These are phyloP conservation scores for Apodemia duryi DNA, from an alignment of 2,888 invertebrate species.

Conservation along the genomic window DNA sequence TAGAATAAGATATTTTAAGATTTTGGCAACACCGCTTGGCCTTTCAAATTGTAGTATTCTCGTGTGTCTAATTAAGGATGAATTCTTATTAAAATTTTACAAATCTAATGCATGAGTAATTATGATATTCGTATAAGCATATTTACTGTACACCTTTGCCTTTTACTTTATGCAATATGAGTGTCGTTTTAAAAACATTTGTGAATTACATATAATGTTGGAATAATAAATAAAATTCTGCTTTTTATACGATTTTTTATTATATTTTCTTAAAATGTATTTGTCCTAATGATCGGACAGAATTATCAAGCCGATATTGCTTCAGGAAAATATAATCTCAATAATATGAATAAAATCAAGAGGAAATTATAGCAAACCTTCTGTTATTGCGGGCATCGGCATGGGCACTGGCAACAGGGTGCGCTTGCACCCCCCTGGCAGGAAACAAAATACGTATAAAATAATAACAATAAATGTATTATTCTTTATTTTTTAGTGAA, in stretches of 20 bases:
- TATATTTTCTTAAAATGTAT: constrained; percentile 11
- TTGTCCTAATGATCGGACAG: background rate
- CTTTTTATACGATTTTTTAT: constrained; percentile 34
- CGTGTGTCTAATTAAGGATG: constrained; percentile 48
- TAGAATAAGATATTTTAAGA: constrained; percentile 16
- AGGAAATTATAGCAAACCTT: too few species aligned
- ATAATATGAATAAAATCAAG: too few species aligned
- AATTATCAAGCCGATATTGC: too few species aligned
- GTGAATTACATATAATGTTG: constrained; percentile 69
- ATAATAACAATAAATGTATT: too few species aligned
- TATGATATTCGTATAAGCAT: constrained; percentile 41
- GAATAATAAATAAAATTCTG: constrained; percentile 52
- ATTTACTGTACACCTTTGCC: constrained; percentile 69
- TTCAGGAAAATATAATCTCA: too few species aligned
- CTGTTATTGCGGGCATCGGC: too few species aligned
- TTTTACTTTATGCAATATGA: constrained; percentile 71
- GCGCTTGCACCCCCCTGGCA: too few species aligned
- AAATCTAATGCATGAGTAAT: constrained; percentile 36
- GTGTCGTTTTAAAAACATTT: constrained; percentile 77
- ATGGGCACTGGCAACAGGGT: too few species aligned
- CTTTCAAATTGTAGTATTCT: constrained; percentile 71
- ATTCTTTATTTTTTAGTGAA: too few species aligned
- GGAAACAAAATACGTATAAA: too few species aligned
- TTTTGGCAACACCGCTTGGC: constrained; percentile 78
- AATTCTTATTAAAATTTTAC: constrained; percentile 15